Base-by-base conservation (phyloP, 2,888 invertebrate genomes). In the Epsilonema sp. region DNA sequence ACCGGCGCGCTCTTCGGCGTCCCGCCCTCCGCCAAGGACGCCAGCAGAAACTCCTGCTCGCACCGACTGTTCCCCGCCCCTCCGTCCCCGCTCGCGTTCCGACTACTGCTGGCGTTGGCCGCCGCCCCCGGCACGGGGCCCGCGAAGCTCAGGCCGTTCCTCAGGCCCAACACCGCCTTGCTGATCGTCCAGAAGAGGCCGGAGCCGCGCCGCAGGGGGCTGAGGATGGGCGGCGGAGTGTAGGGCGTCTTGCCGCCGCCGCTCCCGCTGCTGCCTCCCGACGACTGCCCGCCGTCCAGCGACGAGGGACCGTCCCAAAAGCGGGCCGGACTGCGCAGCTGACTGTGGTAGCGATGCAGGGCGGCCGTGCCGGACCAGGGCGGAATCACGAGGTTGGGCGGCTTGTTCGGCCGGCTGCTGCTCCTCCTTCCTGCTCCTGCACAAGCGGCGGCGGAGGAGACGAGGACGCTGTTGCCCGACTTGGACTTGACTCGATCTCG, bases 181-280 rank as follows among this genome's bases (percentile, higher is more conserved):
- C 54, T 46, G n/a, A 69, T 60, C 37, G 64, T 65, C 64, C 76
- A 75, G 62, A 79, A 86, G 2, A 92, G 72, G 0, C 92, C 92
- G 0, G 82, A 75, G 1, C 87, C 87, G 53, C 78, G 77, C 52
- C 94, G 75, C 50, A 84, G 80, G 0, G 94, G 94, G 62, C 86
- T 84, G 46, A 94, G 71, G 61, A 94, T 82, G 0, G 94, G 94
- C 25, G 85, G 82, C 16, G 94, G 90, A 0, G 90, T 92, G 67
- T 82, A 94, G 50, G 76, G 75, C 13, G 76, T 72, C 24, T 73
- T 71, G 11, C 67, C 64, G 41, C 61, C 45, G 45, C 3, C 40
- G 46, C 31, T 48, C n/a, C n/a, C n/a, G 49, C 4, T 40, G 53
- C 3, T 23, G 36, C 19, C 24, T 11, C 8, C 26, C 49, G 5